A percentile compares a stretch with the other conserved stretches of the same genome.
Conservation (phyloP, 1,140 invertebrate genomes). For the Reticulitermes speratus region DNA sequence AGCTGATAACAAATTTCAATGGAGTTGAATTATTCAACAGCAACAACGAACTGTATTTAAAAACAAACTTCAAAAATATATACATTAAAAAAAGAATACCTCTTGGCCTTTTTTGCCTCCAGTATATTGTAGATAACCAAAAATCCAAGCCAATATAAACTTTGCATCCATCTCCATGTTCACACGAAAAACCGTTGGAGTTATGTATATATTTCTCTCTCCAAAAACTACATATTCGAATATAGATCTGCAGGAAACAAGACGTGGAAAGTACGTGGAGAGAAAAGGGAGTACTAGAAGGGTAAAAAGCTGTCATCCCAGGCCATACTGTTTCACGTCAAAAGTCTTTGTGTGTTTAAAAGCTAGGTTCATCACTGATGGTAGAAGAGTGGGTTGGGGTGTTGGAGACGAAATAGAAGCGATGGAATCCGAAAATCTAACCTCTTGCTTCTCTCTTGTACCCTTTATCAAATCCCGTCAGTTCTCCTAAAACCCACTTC, state of each 20-base stretch:
- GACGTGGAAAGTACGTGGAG: neutral
- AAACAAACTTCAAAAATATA: neutral
- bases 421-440: conserved; percentile 17
- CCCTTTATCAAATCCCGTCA: neutral
- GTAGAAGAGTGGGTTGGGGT: neutral
- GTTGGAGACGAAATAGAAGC: neutral
- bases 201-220: neutral
- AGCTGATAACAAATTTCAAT: neutral
- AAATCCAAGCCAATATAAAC: conserved; percentile 2
- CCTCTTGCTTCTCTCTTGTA: neutral
- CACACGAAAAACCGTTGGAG: neutral
- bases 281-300: neutral
- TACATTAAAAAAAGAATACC: neutral
- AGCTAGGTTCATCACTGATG: conserved; percentile 14
- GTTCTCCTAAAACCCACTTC: neutral
- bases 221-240: conserved; percentile 13
- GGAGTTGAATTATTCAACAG: neutral
- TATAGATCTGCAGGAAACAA: neutral
- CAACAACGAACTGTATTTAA: neutral
- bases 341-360: conserved; percentile 14
- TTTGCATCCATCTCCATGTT: neutral
- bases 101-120: neutral
- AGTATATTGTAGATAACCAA: neutral
- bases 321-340: neutral
- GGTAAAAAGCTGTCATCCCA: conserved; percentile 14